Conservation (phyloP, 1,140 invertebrate genomes). For the Trichogramma pretiosum region DNA sequence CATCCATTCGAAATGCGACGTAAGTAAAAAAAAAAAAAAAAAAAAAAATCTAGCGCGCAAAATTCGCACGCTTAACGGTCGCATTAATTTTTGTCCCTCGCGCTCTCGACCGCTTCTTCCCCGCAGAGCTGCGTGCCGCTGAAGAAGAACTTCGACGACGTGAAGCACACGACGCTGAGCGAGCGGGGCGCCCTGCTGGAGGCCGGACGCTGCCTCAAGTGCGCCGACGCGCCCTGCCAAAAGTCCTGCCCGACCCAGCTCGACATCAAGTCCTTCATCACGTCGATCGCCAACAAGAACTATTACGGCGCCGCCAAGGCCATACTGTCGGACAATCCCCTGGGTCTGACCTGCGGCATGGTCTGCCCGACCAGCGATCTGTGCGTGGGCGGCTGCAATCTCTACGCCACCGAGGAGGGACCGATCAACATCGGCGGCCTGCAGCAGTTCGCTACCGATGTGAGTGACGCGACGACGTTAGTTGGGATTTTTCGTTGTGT, state of each 20-base stretch:
- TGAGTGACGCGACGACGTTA: too few relatives aligned
- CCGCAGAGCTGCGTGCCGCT: conserved; percentile 60
- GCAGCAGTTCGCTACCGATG: conserved; percentile 95
- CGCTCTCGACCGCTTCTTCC: neutral
- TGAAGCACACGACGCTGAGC: conserved; percentile 94
- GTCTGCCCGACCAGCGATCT: conserved; percentile 97
- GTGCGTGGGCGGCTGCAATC: conserved; percentile 95
- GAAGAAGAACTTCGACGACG: conserved; percentile 89
- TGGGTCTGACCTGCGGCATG: conserved; percentile 97
- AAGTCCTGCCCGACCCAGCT: conserved; percentile 97
- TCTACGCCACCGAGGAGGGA: conserved; percentile 90
- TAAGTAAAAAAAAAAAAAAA: too few relatives aligned
- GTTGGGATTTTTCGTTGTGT: too few relatives aligned
- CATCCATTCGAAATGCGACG: conserved; percentile 70
- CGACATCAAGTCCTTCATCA: conserved; percentile 95
- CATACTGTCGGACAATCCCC: conserved; percentile 94
- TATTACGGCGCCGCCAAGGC: conserved; percentile 96
- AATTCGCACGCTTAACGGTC: neutral
- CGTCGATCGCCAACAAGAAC: conserved; percentile 94
- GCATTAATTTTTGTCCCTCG: neutral
- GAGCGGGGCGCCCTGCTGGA: conserved; percentile 88
- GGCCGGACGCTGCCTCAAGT: conserved; percentile 88
- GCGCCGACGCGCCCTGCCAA: conserved; percentile 96
- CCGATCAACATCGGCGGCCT: conserved; percentile 97
- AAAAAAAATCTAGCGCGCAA: neutral